Percentiles rank a stretch among this genome's conserved stretches.
Evolutionary conservation across 2,797 vertebrate species (phyloP).

Genomic region (Neosilurus hyrtlii): DNA sequence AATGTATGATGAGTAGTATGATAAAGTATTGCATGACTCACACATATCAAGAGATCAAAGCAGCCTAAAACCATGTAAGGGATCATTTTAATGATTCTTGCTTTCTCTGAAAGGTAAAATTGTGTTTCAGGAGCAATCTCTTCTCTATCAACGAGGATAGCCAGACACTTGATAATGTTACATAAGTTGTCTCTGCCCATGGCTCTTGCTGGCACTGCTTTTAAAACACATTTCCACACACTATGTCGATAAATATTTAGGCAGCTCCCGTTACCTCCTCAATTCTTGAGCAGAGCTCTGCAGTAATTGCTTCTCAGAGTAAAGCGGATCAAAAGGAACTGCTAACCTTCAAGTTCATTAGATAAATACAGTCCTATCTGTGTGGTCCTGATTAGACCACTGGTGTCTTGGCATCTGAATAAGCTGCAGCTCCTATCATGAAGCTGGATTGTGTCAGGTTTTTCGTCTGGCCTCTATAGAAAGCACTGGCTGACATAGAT

Average conservation of each 20-base stretch:
- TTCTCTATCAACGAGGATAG: not conserved
- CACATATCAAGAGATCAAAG: not conserved
- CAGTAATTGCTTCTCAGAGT: not conserved
- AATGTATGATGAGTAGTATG: too few relatives aligned
- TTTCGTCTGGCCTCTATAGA: conserved; percentile 20
- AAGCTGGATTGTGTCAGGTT: conserved; percentile 48
- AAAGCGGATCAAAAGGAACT: conserved; percentile 44
- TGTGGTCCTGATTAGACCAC: conserved; percentile 59
- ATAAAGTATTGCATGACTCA: too few relatives aligned
- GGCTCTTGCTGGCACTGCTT: conserved; percentile 59
- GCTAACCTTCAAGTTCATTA: conserved; percentile 44
- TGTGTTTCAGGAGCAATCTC: not conserved
- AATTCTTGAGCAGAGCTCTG: conserved; percentile 9
- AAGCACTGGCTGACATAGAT: conserved; percentile 32
- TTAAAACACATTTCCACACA: conserved; percentile 55
- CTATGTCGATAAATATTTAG: conserved; percentile 56
- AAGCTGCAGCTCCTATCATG: conserved; percentile 54
- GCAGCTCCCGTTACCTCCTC: conserved; percentile 48
- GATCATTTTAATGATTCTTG: not conserved
- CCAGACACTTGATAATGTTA: too few relatives aligned
- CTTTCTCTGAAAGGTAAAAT: not conserved
- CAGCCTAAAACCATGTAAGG: not conserved
- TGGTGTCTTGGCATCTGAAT: conserved; percentile 52
- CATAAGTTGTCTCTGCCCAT: conserved; percentile 35
- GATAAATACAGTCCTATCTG: conserved; percentile 56